A percentile compares a stretch with the other conserved stretches of the same genome.
Conservation (phyloP, 2,888 invertebrate genomes). For the Sinodicranocentrus sp. region DNA sequence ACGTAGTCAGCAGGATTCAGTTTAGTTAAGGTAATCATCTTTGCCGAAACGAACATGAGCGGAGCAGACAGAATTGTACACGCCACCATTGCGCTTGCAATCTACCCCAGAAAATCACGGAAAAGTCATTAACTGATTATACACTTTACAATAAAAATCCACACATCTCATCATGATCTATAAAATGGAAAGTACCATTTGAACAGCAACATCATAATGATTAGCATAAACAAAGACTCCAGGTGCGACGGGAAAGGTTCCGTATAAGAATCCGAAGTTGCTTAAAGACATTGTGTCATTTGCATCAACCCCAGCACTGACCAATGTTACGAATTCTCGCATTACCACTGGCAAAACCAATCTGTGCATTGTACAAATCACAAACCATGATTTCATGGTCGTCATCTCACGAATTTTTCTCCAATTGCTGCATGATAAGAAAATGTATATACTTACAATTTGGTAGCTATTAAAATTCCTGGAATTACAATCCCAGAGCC, state of each 20-base stretch:
- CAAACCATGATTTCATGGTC: neutral
- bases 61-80: conserved; percentile 97
- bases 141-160: neutral
- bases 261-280: conserved; percentile 96
- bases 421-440: too few species aligned
- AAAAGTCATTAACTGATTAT: too few species aligned
- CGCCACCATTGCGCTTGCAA: conserved; percentile 95
- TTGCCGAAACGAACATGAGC: conserved; percentile 95
- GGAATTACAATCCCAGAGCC: conserved; percentile 90
- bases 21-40: conserved; percentile 88
- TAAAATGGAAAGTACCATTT: conserved; percentile 83
- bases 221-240: conserved; percentile 92
- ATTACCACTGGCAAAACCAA: conserved; percentile 91
- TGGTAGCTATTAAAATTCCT: conserved; percentile 91
- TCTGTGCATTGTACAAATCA: conserved; percentile 78
- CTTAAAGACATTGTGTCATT: conserved; percentile 90
- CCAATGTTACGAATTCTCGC: conserved; percentile 88
- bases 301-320: conserved; percentile 83
- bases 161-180: conserved; percentile 2
- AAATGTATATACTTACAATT: conserved; percentile 87
- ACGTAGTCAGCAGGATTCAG: conserved; percentile 86
- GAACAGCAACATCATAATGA: conserved; percentile 90
- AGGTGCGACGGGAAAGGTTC: conserved; percentile 87
- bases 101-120: conserved; percentile 80
- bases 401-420: neutral